Base-by-base conservation (phyloP, 2,888 invertebrate species). In the Bombyx huttoni region DNA sequence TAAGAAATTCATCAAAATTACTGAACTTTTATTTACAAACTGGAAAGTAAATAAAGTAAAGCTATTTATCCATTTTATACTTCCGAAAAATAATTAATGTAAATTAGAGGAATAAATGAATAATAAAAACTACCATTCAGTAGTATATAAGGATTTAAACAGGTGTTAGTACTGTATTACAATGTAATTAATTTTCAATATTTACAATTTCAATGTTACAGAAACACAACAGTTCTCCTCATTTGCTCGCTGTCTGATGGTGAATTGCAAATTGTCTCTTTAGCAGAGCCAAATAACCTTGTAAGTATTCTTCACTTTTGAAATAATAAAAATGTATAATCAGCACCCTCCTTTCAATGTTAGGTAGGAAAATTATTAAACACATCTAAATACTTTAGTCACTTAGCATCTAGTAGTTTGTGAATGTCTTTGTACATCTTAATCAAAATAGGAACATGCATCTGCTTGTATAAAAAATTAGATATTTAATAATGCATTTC, bases 241-340 rank as follows among this genome's bases (percentile, higher is more conserved):
- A 48, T 72, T 8, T 89, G 90, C 63, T 76, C 79, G 8, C 52
- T 70, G 46, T 64, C 64, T 33, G 78, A 78, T 3, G 68, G 72
- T 49, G 57, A 63, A 10, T 55, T 77, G 1, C 62, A 76, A 33
- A 58, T 73, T 8, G 62, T 63, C 54, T 78, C 81, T 35, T 49
- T 71, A 52, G 53, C 53, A 0, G 82, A 81, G 13, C 82, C 80
- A 10, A 65, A 74, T 48, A 63, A 67, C 58, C 57, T 83, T 62
- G 84, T 85, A 68, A 79, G 82, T 75, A 57, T 56, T 24, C 24
- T 24, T 24, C 24, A 24, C 24, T 24, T 24, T 2, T 3, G 24
- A 24, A 24, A 24, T 24, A 24, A 24, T 2, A 24, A 24, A 24
- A 24, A 24, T 24, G 24, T 24, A 24, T 24, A 24, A 24, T 24